Conservation (phyloP, 2,797 vertebrate genomes). For the Acrocephalus scirpaceus region DNA sequence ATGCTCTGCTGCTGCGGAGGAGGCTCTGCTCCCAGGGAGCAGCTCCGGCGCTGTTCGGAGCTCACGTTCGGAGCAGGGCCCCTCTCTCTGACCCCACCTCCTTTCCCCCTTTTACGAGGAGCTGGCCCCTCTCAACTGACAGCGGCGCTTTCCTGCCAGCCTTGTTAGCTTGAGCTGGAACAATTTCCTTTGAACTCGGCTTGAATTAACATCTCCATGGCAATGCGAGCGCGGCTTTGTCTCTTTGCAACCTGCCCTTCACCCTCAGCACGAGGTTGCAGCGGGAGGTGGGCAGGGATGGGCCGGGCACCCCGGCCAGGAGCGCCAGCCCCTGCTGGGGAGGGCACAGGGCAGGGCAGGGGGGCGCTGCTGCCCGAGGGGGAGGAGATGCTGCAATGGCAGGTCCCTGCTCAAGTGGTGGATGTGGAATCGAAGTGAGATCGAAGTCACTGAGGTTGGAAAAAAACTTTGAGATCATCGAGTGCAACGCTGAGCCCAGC, state of each 20-base stretch:
- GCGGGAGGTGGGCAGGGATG: background rate
- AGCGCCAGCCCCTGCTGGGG: background rate
- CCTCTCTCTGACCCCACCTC: conserved; percentile 42
- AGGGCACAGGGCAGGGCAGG: background rate
- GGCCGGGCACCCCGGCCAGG: background rate
- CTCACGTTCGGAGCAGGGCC: background rate
- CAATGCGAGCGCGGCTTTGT: conserved; percentile 73
- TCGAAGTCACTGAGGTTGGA: background rate
- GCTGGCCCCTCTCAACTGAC: conserved; percentile 48
- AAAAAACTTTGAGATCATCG: background rate
- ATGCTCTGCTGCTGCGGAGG: no score
- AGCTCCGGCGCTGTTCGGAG: background rate
- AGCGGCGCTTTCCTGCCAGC: conserved; percentile 61
- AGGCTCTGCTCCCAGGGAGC: no score
- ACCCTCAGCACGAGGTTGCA: conserved; percentile 33
- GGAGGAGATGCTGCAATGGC: background rate
- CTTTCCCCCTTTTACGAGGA: conserved; percentile 31
- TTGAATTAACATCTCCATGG: conserved; percentile 81
- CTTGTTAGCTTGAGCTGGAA: conserved; percentile 73
- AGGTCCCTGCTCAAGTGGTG: background rate
- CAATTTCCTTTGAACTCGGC: conserved; percentile 79
- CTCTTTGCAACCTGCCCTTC: conserved; percentile 70
- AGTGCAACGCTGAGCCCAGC: background rate
- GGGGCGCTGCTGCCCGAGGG: background rate
- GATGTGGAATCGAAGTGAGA: background rate